Base-by-base conservation (phyloP, 2,888 invertebrate genomes). In the Lissonota sp. region DNA sequence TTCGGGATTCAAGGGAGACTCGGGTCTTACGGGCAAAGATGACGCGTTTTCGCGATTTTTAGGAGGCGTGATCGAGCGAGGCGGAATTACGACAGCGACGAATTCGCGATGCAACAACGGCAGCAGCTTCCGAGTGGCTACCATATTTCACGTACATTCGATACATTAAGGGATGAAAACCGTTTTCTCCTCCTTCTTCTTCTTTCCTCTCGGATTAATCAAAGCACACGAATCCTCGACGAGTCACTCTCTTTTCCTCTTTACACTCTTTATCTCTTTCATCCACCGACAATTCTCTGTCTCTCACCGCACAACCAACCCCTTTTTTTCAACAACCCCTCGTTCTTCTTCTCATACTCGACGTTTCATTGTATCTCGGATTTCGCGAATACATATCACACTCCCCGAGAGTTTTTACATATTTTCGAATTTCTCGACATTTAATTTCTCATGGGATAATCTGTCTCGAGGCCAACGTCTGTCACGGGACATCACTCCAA, bases 121-220 rank as follows among this genome's bases (percentile, higher is more conserved):
- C 80, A 82, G 57, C 73, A 58, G 49, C 57, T 78, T 75, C 12
- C 80, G 63, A 60, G 42, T 79, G 82, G 80, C 81, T 80, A 81
- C 80, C 79, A 83, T 83, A 79, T 72, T 83, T 70, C 69, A 73
- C 49, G 40, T 55, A 82, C 72, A 81, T 83, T 66, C 39, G 73
- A 57, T 58, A 74, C 64, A 69, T 72, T 67, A 55, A 66, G n/a
- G 26, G 26, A 51, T 57, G 58, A 51, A 42, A 49, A 51, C 51
- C 51, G 64, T 39, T 51, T 58, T 60, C 8, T n/a, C 7, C 12
- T 42, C n/a, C 10, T 16, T 40, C 10, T 46, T 49, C 12, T 55
- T 26, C 6, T 16, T 2, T 10, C 8, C 12, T 4, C 14, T 46
- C 40, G 14, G 46, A 37, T 6, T n/a, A 49, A 49, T 10, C 4